Base-by-base conservation (phyloP, 2,888 invertebrate genomes). In the Acrobasis suavella region DNA sequence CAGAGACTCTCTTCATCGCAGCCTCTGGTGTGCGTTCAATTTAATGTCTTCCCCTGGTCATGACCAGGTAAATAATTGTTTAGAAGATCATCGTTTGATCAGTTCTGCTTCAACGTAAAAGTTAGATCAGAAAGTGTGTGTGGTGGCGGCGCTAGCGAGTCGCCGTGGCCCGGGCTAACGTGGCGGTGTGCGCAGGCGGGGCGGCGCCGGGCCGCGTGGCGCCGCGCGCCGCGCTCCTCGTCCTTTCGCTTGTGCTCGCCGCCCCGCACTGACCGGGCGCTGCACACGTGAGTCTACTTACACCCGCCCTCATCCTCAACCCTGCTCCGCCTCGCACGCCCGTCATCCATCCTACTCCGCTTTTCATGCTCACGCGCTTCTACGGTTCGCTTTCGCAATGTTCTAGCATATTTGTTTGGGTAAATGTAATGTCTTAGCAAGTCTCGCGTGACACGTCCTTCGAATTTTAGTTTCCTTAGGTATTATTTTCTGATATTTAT, bases 261-360 rank as follows among this genome's bases (percentile, higher is more conserved):
- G 89, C 83, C 85, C 84, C 89, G 87, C 89, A 84, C 87, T 90
- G 88, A 90, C 89, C 87, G 87, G 87, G 86, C 87, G 85, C 76
- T 76, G 83, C 86, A 80, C 84, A 88, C 87, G 91, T 91, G 89
- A 87, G 88, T 93, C 86, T 77, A 66, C 64, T 65, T 71, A 69
- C 70, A 62, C 67, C 69, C 67, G 61, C 70, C 66, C 62, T 64
- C 63, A 64, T 65, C 59, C 65, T 58, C 63, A 49, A 65, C 66
- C 65, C 69, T 66, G 62, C 67, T 62, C 58, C 50, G 56, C 58
- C 60, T 63, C 67, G 66, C 65, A 58, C 62, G 63, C 37, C 65
- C 62, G 58, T 62, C n/a, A 16, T 62, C 55, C 59, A 65, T 68
- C 65, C 65, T 67, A 12, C 62, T 69, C 71, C 73, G 69, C 61